Base-by-base conservation (phyloP, 2,113 vertebrate genomes). In the Tenrec ecaudatus region DNA sequence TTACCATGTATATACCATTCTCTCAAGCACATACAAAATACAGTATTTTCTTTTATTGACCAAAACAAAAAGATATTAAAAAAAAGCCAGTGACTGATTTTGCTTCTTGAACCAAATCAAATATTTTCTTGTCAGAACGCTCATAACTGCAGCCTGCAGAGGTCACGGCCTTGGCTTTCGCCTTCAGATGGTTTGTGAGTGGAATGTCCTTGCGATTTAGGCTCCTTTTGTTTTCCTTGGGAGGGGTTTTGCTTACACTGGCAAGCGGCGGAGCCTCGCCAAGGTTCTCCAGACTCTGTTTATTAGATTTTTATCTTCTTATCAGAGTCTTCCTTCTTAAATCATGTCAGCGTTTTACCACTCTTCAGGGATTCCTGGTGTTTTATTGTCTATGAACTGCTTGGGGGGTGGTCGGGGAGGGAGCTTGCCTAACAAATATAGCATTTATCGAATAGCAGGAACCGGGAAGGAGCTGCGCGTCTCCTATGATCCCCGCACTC, bases 291-390 rank as follows among this genome's bases (percentile, higher is more conserved):
- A 98, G 97, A 98, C 98, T 98, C 98, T 98, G 98, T 98, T 98
- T 98, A 98, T 98, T 98, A 98, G 98, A 98, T 98, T 98, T 98
- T 98, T 98, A 98, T 98, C 98, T 98, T 98, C 98, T 98, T 98
- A 98, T 98, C 98, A 98, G 98, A 97, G 98, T 98, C 98, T 98
- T 98, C 98, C 98, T 98, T 97, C 98, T 98, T 98, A 98, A 98
- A 98, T 98, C 98, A 98, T 98, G 98, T 98, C 98, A 98, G 98
- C 97, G 96, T 98, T 98, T 98, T 98, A 98, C 97, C 98, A 97
- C 97, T 98, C 98, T 98, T 98, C 96, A 86, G 98, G 98, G 98
- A 98, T 98, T 98, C 97, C 97, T 97, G 96, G 97, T 98, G 98
- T 98, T 98, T 98, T 98, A 98, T 98, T 98, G 98, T 98, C 97